A percentile compares a stretch with the other conserved stretches of the same genome.
Evolutionary conservation across 2,113 vertebrate species (phyloP).

Genomic region (Neotragus pygmaeus): DNA sequence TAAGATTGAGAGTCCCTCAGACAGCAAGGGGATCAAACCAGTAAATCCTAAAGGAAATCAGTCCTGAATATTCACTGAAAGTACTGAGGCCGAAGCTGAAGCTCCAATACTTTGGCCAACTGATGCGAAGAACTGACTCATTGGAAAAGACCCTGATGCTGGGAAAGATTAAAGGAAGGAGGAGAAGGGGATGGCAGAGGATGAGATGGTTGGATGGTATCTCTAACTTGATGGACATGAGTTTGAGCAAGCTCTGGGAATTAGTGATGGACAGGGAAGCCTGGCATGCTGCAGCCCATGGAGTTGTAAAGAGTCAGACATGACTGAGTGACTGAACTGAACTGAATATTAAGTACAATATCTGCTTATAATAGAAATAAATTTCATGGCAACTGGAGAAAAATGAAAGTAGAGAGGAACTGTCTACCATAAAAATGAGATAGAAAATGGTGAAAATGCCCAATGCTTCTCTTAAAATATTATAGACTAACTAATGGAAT

Average conservation of each 20-base stretch:
- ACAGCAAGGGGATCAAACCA: neutral
- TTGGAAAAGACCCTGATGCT: neutral
- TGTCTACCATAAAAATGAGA: neutral
- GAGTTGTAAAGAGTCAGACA: neutral
- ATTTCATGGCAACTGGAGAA: neutral
- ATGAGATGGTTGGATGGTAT: neutral
- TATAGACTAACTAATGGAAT: constrained; percentile 29
- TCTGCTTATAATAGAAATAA: neutral
- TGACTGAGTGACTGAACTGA: neutral
- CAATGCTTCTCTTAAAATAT: neutral
- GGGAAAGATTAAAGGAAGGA: neutral
- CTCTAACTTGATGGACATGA: neutral
- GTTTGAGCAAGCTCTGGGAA: neutral
- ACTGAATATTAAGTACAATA: neutral
- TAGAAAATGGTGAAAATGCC: neutral
- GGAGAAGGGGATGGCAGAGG: neutral
- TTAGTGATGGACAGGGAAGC: neutral
- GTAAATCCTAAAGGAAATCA: neutral
- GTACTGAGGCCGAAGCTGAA: neutral
- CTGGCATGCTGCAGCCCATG: neutral
- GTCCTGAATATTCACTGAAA: neutral
- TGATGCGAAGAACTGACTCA: neutral
- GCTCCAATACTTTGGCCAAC: neutral
- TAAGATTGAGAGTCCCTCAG: neutral
- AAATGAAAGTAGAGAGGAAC: neutral